Conservation (phyloP, 2,113 vertebrate genomes). For the Falcunculus frontatus region DNA sequence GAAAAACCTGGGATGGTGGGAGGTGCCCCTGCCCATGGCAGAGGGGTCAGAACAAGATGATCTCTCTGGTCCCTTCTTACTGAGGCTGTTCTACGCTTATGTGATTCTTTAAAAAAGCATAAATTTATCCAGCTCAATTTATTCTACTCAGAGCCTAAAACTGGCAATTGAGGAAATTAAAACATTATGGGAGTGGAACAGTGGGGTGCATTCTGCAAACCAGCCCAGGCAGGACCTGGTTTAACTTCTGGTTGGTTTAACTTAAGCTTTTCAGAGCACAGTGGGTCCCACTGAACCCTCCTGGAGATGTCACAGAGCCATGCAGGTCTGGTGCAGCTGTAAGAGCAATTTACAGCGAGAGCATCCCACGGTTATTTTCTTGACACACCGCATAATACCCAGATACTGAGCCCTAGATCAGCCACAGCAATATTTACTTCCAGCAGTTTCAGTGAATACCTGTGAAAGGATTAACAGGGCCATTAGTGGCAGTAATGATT, state of each 20-base stretch:
- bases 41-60: accelerated
- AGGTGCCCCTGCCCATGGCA: neutral
- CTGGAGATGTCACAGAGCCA: neutral
- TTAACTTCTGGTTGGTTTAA: neutral
- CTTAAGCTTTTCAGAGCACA: neutral
- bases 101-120: accelerated
- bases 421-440: neutral
- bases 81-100: accelerated
- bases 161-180: neutral
- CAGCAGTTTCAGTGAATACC: neutral
- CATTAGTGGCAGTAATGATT: conserved; percentile 8
- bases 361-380: neutral
- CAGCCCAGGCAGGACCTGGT: neutral
- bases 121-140: neutral
- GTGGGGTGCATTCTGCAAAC: neutral
- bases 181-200: neutral
- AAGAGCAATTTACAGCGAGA: neutral
- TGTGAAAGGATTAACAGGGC: conserved; percentile 35
- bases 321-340: neutral
- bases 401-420: neutral
- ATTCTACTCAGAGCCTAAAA: neutral
- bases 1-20: accelerated
- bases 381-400: neutral
- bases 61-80: neutral
- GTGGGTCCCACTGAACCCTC: neutral